These are phyloP conservation scores for Agonopterix subpropinquella DNA, from an alignment of 2,888 invertebrate species.

Conservation along the genomic window DNA sequence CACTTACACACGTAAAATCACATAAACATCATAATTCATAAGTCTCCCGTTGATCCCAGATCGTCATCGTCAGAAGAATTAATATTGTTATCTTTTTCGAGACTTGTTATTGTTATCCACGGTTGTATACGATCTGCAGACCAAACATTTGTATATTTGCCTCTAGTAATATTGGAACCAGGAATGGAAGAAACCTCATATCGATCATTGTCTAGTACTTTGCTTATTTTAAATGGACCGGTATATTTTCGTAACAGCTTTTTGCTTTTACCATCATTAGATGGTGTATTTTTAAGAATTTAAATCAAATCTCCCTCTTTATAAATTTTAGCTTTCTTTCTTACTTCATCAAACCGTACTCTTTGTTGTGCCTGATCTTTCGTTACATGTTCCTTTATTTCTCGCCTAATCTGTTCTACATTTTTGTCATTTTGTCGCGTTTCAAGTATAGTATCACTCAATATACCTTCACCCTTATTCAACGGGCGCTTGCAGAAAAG, in stretches of 20 bases:
- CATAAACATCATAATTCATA: too few relatives aligned
- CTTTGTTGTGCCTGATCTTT: constrained; percentile 3
- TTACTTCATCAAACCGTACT: not conserved
- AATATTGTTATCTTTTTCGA: too few relatives aligned
- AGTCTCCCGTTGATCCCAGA: too few relatives aligned
- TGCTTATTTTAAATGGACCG: too few relatives aligned
- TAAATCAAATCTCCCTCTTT: too few relatives aligned
- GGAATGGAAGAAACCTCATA: constrained; percentile 9
- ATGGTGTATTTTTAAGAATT: too few relatives aligned
- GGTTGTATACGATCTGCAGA: constrained; percentile 12
- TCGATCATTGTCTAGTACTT: constrained; percentile 9
- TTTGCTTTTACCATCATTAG: too few relatives aligned
- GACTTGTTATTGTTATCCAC: constrained; percentile 9
- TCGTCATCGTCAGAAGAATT: too few relatives aligned
- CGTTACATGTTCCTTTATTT: constrained; percentile 2
- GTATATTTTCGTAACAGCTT: too few relatives aligned
- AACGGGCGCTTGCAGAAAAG: constrained; percentile 8
- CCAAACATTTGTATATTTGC: constrained; percentile 11
- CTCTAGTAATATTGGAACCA: constrained; percentile 7
- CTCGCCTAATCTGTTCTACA: not conserved
- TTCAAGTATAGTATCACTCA: constrained; percentile 4
- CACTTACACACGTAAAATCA: too few relatives aligned
- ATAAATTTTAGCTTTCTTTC: too few relatives aligned
- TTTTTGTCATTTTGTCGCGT: constrained; percentile 1
- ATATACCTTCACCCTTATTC: constrained; percentile 8